These are phyloP conservation scores for Philypnodon macrostomus DNA, from an alignment of 2,797 vertebrate species.

Conservation along the genomic window DNA sequence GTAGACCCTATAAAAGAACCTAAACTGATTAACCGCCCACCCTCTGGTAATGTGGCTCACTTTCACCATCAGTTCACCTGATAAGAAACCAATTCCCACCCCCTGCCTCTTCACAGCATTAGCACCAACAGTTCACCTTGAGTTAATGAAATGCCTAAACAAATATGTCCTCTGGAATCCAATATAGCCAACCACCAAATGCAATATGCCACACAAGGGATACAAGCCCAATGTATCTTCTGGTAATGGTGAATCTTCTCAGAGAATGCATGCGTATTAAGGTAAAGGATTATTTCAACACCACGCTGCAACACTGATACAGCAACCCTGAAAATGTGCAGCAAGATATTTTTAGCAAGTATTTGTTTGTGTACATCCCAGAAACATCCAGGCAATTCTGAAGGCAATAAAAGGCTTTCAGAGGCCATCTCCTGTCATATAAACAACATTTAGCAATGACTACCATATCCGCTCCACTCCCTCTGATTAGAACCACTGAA, in stretches of 20 bases:
- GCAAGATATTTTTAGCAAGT: constrained; percentile 18
- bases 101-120: constrained; percentile 37
- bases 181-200: constrained; percentile 25
- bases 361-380: constrained; percentile 12
- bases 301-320: constrained; percentile 18
- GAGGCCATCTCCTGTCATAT: constrained; percentile 2
- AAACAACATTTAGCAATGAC: constrained; percentile 10
- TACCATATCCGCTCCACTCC: constrained; percentile 11
- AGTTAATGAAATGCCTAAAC: constrained; percentile 69
- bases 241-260: constrained; percentile 31
- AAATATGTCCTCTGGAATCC: constrained; percentile 64
- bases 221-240: constrained; percentile 24
- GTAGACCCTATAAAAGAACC: constrained; percentile 57
- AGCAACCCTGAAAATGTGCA: constrained; percentile 8
- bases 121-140: constrained; percentile 65
- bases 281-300: constrained; percentile 34
- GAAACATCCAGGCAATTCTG: constrained; percentile 9
- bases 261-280: constrained; percentile 47
- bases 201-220: constrained; percentile 16
- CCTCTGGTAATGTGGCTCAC: constrained; percentile 56
- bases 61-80: constrained; percentile 59
- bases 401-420: constrained; percentile 6
- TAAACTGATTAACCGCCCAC: constrained; percentile 46
- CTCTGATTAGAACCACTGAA: constrained; percentile 23
- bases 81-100: constrained; percentile 70